Conservation (phyloP, 2,888 invertebrate species). For the Tipula lateralis region DNA sequence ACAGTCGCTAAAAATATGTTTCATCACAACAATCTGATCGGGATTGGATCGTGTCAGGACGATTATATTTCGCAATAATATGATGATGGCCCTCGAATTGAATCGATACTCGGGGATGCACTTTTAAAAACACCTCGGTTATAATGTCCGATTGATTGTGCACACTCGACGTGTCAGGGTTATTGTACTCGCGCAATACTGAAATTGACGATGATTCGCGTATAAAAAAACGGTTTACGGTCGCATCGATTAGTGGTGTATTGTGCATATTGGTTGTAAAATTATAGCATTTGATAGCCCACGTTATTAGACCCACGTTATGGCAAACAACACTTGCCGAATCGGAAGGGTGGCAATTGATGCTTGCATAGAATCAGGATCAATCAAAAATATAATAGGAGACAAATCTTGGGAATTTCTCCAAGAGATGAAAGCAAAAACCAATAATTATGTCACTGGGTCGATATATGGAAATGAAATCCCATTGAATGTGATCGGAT, state of each 20-base stretch:
- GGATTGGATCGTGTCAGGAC: background rate
- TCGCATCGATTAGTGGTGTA: background rate
- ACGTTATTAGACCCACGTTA: background rate
- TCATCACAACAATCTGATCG: background rate
- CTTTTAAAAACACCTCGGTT: background rate
- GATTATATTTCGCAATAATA: conserved; percentile 3
- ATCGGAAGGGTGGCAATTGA: too few relatives aligned
- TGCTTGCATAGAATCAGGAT: too few relatives aligned
- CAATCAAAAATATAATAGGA: too few relatives aligned
- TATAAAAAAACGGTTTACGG: background rate
- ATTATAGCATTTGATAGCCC: background rate
- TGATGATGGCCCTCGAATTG: background rate
- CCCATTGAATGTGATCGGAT: too few relatives aligned
- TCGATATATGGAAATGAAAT: too few relatives aligned
- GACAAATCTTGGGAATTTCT: too few relatives aligned
- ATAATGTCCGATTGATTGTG: conserved; percentile 27
- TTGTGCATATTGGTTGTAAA: background rate
- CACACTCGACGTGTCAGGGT: background rate
- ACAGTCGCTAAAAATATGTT: conserved; percentile 9
- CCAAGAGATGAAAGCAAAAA: too few relatives aligned
- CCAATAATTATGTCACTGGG: too few relatives aligned
- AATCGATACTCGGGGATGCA: background rate
- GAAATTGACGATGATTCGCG: background rate
- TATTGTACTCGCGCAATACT: background rate
- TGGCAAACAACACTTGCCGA: too few relatives aligned